A percentile compares a stretch with the other conserved stretches of the same genome.
Evolutionary conservation across 2,113 vertebrate genomes (phyloP).

Genomic region (Potamarius usumacintae): DNA sequence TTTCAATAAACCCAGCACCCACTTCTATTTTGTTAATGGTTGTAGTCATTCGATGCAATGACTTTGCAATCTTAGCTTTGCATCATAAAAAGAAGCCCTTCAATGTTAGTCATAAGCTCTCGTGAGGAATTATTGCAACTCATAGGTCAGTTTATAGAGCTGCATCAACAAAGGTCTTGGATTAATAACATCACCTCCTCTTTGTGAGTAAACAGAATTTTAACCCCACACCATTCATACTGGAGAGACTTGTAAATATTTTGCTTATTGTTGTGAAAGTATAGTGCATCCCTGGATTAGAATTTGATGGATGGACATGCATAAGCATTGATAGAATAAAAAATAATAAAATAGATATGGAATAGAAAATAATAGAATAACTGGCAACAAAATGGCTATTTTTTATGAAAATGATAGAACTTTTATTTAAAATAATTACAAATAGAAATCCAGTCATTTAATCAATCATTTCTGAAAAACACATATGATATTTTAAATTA

Average conservation of each 20-base stretch:
- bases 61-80: neutral
- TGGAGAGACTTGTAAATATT: neutral
- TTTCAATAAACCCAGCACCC: neutral
- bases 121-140: neutral
- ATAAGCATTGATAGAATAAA: neutral
- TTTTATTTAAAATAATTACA: conserved; percentile 9
- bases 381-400: neutral
- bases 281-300: neutral
- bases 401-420: neutral
- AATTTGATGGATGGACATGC: neutral
- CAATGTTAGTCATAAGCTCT: neutral
- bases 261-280: neutral
- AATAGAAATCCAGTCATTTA: neutral
- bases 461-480: neutral
- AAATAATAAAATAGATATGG: neutral
- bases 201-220: conserved; percentile 8
- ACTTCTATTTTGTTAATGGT: neutral
- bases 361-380: neutral
- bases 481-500: neutral
- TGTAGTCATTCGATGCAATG: neutral
- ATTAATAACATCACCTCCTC: neutral
- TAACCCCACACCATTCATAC: neutral
- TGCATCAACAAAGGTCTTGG: neutral
- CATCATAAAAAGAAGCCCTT: neutral
- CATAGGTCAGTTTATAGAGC: neutral